Evolutionary conservation across 2,797 vertebrate species (phyloP), one percentile per base, ranked within the genome.

Genomic region (Pogonophryne albipinna): DNA sequence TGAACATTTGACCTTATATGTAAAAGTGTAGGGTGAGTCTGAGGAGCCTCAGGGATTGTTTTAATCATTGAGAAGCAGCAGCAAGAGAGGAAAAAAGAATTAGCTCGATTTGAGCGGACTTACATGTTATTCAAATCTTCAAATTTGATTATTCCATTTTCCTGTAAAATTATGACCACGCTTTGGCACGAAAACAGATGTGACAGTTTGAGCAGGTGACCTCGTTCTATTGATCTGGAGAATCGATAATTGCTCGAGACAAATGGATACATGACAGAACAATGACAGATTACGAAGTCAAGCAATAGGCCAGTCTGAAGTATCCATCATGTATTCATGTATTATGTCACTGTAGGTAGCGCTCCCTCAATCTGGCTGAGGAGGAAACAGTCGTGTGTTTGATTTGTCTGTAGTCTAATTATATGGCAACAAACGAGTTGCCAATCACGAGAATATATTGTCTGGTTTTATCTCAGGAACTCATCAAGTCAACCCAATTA

Each of bases 401-500:
- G 90, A 90, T 90, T 91, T 89, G 87, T 92, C 88, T 89, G 86
- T 75, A 51, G 89, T 80, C 91, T 94, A 94, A 95, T 95, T 94
- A 93, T 90, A 90, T 89, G 86, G 88, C 92, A 93, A 93, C 94
- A 94, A 94, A 94, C 91, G 92, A 92, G 92, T 93, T 93, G 95
- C 92, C 95, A 94, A 93, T 95, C 93, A 92, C 50, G 80, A 88
- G 91, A 91, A 93, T 90, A 91, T 91, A 95, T 95, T 95, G 94
- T 95, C 92, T 92, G 91, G 83, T 87, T 92, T 92, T 94, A 95
- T 95, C 95, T 91, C 84, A 89, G 91, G 89, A 91, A 93, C 92
- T 93, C 92, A 95, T 95, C 94, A 94, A 94, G 91, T 93, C 91
- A 89, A 93, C 89, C 95, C 94, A 94, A 95, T 95, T 95, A 95